Percentiles rank a stretch among this genome's conserved stretches.
These are phyloP conservation scores for Drosophila paracracens DNA, from an alignment of 2,888 invertebrate genomes.

Conservation along the genomic window DNA sequence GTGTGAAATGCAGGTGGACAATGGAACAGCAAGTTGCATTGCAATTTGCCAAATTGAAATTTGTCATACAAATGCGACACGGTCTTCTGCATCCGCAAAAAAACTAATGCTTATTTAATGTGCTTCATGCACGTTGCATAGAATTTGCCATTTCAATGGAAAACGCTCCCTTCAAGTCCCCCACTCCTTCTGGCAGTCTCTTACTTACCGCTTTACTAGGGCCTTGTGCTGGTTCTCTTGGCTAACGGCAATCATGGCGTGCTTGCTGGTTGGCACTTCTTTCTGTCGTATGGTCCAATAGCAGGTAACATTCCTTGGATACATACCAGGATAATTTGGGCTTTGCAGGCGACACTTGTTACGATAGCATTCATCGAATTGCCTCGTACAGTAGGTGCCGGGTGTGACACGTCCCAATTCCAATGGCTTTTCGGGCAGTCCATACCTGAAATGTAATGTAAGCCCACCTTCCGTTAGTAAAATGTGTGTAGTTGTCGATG, in stretches of 20 bases:
- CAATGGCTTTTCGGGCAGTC: slow-evolving; percentile 90
- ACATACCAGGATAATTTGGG: slow-evolving; percentile 95
- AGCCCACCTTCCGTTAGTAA: slow-evolving; percentile 28
- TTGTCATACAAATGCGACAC: slow-evolving; percentile 71
- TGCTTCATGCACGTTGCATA: slow-evolving; percentile 51
- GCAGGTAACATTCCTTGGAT: slow-evolving; percentile 93
- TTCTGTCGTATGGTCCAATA: slow-evolving; percentile 94
- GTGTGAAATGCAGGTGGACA: slow-evolving; percentile 36
- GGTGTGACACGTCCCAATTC: slow-evolving; percentile 94
- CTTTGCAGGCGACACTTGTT: slow-evolving; percentile 94
- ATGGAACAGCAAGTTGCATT: slow-evolving; percentile 38
- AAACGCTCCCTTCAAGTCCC: background rate
- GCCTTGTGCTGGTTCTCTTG: slow-evolving; percentile 90
- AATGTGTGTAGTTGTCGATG: background rate
- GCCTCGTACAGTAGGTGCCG: slow-evolving; percentile 93
- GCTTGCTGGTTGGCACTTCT: slow-evolving; percentile 94
- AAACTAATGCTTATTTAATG: slow-evolving; percentile 78
- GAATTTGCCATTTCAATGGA: slow-evolving; percentile 48
- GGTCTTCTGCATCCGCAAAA: slow-evolving; percentile 43
- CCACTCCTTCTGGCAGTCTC: background rate
- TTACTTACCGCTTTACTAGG: slow-evolving; percentile 83
- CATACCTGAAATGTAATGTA: slow-evolving; percentile 86
- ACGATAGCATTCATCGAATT: slow-evolving; percentile 93
- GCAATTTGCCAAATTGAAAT: slow-evolving; percentile 78
- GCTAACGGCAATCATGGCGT: slow-evolving; percentile 94